Conservation (phyloP, 2,888 invertebrate species). For the Pachycephus smyrnensis region DNA sequence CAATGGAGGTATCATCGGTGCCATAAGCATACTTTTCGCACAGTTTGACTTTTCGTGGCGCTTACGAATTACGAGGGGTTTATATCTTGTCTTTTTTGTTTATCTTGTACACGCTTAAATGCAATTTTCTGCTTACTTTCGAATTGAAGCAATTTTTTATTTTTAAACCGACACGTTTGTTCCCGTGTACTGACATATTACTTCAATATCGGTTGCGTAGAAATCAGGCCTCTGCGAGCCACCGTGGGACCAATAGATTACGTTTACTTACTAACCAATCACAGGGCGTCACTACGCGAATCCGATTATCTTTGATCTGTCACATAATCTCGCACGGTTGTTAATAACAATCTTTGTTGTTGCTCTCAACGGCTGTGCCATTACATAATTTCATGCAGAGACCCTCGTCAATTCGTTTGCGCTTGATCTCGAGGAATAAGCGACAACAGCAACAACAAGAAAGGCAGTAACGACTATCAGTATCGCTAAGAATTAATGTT, state of each 20-base stretch:
- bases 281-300: background rate
- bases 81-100: background rate
- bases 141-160: background rate
- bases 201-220: background rate
- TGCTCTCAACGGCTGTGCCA: background rate
- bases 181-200: background rate
- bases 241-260: background rate
- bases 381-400: background rate
- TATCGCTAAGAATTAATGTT: background rate
- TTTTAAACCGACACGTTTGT: background rate
- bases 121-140: background rate
- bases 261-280: background rate
- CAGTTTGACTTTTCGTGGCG: background rate
- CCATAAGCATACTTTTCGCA: background rate
- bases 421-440: background rate
- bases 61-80: background rate
- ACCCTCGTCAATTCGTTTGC: background rate
- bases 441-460: background rate
- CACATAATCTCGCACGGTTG: background rate
- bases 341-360: conserved; percentile 7
- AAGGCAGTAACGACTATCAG: background rate
- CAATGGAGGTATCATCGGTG: background rate
- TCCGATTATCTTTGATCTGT: background rate
- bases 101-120: background rate
- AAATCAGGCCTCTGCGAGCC: background rate